phyloP scores from a whole-genome alignment of 2,888 invertebrate species.

The Hirudinaria manillensis region DNA sequence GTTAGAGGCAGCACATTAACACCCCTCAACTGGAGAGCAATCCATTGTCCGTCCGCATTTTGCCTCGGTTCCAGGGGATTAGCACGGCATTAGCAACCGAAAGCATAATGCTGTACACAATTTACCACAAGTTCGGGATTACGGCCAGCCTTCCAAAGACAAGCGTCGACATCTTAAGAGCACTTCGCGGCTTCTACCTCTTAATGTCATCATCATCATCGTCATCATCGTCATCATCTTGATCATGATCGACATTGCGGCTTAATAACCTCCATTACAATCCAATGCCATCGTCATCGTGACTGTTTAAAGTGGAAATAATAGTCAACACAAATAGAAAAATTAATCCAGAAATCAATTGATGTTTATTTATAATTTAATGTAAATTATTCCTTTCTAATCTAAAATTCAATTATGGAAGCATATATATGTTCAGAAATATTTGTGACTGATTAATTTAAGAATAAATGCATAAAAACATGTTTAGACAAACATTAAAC shows the following conservation, averaged over 20 bases:
- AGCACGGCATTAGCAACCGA: conserved; percentile 20
- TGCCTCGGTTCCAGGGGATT: conserved; percentile 20
- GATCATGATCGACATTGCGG: too few relatives aligned
- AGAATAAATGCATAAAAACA: neutral
- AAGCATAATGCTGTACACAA: conserved; percentile 12
- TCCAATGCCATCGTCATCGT: too few relatives aligned
- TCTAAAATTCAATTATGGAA: too few relatives aligned
- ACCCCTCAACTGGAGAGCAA: conserved; percentile 10
- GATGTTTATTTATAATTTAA: too few relatives aligned
- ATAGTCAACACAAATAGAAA: too few relatives aligned
- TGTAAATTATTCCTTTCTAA: too few relatives aligned
- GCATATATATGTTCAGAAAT: too few relatives aligned
- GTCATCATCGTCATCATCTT: conserved; percentile 1
- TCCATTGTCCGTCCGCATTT: conserved; percentile 17
- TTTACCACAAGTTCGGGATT: conserved; percentile 9
- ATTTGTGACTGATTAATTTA: neutral
- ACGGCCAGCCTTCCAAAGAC: neutral
- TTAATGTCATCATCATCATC: neutral
- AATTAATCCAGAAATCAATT: too few relatives aligned
- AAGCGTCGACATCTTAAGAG: neutral
- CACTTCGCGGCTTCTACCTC: neutral
- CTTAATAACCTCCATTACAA: too few relatives aligned
- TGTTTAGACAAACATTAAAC: neutral
- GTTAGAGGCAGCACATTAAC: conserved; percentile 3
- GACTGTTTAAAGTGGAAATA: too few relatives aligned